Percentiles rank a stretch among this genome's conserved stretches.
Evolutionary conservation across 2,888 invertebrate species (phyloP).

Genomic region (Lasioglossum malachurum): DNA sequence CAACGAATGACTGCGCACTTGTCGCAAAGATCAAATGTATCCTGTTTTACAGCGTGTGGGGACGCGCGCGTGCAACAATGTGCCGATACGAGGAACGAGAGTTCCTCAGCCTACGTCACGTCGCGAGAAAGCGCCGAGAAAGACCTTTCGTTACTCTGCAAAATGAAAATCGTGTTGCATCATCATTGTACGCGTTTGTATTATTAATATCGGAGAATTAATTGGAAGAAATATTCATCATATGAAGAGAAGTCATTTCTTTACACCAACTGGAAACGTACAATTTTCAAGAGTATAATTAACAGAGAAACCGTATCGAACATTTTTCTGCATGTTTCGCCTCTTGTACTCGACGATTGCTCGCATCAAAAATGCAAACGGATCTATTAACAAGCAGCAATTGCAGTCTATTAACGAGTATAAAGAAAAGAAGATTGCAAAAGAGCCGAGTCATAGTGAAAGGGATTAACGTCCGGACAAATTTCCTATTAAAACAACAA

Average conservation of each 20-base stretch:
- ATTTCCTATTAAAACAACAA: background rate
- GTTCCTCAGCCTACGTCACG: constrained; percentile 19
- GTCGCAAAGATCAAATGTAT: constrained; percentile 48
- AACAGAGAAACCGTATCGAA: background rate
- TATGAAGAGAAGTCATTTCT: background rate
- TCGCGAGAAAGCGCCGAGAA: constrained; percentile 2
- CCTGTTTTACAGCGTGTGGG: constrained; percentile 6
- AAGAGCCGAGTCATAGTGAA: background rate
- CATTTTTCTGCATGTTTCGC: background rate
- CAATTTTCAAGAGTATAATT: background rate
- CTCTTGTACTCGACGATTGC: too few relatives aligned
- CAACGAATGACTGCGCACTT: constrained; percentile 64
- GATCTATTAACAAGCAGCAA: background rate
- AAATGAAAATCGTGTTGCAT: background rate
- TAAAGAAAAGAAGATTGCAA: background rate
- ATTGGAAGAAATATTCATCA: background rate
- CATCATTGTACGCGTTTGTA: background rate
- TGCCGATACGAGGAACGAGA: constrained; percentile 6
- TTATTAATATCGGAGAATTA: background rate
- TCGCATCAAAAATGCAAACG: too few relatives aligned
- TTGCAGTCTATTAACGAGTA: background rate
- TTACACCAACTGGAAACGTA: background rate
- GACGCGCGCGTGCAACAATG: constrained; percentile 7
- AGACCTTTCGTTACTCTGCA: background rate
- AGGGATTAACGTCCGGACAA: background rate